Conservation (phyloP, 2,113 vertebrate genomes). For the Shinisaurus crocodilurus region DNA sequence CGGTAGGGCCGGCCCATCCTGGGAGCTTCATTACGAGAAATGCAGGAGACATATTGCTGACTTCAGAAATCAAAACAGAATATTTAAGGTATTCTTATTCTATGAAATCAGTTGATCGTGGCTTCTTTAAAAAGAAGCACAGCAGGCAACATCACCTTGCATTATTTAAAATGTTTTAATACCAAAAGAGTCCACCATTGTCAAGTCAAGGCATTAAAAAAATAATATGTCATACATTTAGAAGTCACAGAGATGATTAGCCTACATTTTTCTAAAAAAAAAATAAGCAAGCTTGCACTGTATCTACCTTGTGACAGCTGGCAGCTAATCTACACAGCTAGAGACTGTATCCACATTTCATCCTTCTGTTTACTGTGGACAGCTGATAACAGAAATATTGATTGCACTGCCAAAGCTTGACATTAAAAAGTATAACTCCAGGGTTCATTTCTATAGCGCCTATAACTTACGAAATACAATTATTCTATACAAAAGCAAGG, state of each 20-base stretch:
- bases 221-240: neutral
- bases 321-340: rapidly evolving
- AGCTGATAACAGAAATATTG: neutral
- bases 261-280: neutral
- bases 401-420: neutral
- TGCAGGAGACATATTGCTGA: neutral
- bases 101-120: neutral
- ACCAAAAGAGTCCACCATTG: slow-evolving; percentile 3
- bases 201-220: slow-evolving; percentile 3
- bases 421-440: neutral
- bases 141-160: neutral
- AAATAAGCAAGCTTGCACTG: neutral
- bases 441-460: neutral
- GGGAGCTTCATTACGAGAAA: neutral
- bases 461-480: neutral
- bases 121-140: neutral
- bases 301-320: neutral
- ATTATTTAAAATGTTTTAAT: neutral
- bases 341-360: neutral
- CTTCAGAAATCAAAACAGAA: neutral
- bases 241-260: neutral
- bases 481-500: slow-evolving; percentile 1
- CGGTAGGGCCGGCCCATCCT: neutral
- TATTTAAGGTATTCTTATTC: neutral
- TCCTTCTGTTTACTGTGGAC: neutral